Conservation (phyloP, 2,113 vertebrate genomes). For the Aspiorhynchus laticeps region DNA sequence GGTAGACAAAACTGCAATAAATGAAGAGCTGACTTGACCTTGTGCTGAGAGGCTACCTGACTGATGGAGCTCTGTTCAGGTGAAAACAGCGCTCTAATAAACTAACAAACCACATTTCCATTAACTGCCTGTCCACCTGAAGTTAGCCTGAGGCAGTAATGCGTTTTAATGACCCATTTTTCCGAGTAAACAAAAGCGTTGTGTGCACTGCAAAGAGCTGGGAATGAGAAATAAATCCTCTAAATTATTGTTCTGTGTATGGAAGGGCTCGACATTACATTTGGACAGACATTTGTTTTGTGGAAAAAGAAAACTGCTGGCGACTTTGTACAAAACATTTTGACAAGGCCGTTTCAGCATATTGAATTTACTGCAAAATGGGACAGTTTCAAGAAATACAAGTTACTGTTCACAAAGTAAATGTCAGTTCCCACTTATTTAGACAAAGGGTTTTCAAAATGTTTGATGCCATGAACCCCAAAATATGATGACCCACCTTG, state of each 20-base stretch:
- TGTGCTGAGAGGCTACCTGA: constrained; percentile 14
- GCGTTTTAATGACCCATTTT: not conserved
- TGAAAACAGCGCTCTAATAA: not conserved
- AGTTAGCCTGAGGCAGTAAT: not conserved
- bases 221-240: not conserved
- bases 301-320: not conserved
- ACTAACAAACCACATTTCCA: constrained; percentile 10
- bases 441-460: too few relatives aligned
- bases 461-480: too few relatives aligned
- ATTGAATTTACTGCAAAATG: not conserved
- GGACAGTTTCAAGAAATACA: not conserved
- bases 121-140: not conserved
- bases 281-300: not conserved
- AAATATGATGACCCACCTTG: too few relatives aligned
- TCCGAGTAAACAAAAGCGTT: not conserved
- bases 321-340: not conserved
- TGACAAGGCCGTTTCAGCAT: not conserved
- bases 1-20: constrained; percentile 49
- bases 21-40: constrained; percentile 43
- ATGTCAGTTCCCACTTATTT: too few relatives aligned
- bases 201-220: not conserved
- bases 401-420: too few relatives aligned
- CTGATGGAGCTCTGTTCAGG: not conserved
- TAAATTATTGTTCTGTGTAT: not conserved
- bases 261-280: not conserved